Base-by-base conservation (phyloP, 1,140 invertebrate species). In the Drosophila azteca region DNA sequence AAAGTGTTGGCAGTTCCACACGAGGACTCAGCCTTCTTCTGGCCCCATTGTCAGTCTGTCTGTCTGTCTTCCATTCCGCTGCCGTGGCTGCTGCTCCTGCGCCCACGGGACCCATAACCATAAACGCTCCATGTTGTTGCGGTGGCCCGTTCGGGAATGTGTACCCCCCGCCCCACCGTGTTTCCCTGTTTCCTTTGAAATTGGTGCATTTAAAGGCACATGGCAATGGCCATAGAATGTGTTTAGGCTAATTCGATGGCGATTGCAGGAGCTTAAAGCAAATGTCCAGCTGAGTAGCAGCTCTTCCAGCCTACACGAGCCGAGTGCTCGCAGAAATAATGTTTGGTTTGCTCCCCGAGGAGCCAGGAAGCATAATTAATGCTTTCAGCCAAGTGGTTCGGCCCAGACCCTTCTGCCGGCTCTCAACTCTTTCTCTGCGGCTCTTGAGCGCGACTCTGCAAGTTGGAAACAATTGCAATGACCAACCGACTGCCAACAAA, bases 61-160 rank as follows among this genome's bases (percentile, higher is more conserved):
- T 20, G 15, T 15, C 39, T 29, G 57, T 44, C 66, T 15, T n/a
- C 11, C 35, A 39, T 39, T 13, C 9, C 31, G 31, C 11, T 67
- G 46, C 66, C 62, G 48, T 58, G 64, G 44, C 50, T 60, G 61
- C 50, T 31, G n/a, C 48, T 44, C 63, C 64, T 74, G 74, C 70
- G 63, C 82, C 82, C 83, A 52, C 63, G 82, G 82, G 82, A 88
- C 74, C 54, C 66, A 85, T 85, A 87, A 85, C 82, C 74, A 70
- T 85, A 88, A 85, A 82, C 66, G 82, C 60, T 69, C 55, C 61
- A 49, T 57, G 43, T 62, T 48, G 45, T 29, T 39, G 35, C 35
- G 63, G 63, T 15, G 55, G 59, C 57, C 45, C 58, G 52, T 63
- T 79, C 22, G 48, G 62, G 65, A 61, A 41, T 45, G 62, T 41